A percentile compares a stretch with the other conserved stretches of the same genome.
These are phyloP conservation scores for Cygnus buccinator DNA, from an alignment of 2,113 vertebrate genomes.

Conservation along the genomic window DNA sequence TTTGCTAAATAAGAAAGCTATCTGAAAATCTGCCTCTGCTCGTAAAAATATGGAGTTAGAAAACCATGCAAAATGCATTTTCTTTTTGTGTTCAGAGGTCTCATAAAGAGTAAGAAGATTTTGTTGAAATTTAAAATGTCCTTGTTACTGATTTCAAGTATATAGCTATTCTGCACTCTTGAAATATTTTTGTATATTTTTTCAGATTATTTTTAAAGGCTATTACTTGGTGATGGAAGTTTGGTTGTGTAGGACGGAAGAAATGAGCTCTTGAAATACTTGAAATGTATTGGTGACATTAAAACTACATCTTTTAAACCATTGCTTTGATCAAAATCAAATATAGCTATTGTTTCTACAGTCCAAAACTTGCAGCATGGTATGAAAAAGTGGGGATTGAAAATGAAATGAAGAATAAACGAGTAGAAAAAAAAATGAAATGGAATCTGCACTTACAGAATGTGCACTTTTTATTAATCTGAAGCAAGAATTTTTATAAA, in stretches of 20 bases:
- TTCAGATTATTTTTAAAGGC: conserved; percentile 22
- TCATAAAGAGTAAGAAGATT: not conserved
- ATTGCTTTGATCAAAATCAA: conserved; percentile 22
- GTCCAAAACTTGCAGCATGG: not conserved
- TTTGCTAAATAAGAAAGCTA: not conserved
- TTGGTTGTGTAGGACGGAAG: not conserved
- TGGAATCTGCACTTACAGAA: conserved; percentile 3
- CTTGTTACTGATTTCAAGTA: not conserved
- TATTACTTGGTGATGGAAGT: not conserved
- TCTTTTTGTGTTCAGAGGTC: not conserved
- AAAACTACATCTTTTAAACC: not conserved
- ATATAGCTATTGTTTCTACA: not conserved
- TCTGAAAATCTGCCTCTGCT: not conserved
- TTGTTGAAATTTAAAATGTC: not conserved
- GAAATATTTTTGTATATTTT: not conserved
- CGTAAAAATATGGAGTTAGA: not conserved
- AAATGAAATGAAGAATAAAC: not conserved
- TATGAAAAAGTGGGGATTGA: not conserved
- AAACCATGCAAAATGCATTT: not conserved
- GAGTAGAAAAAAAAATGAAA: not conserved
- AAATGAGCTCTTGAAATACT: not conserved
- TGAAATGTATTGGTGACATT: not conserved
- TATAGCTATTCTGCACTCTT: not conserved
- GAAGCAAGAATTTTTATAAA: not conserved
- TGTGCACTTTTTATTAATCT: conserved; percentile 20